These are phyloP conservation scores for Zaprionus obscuricornis DNA, from an alignment of 2,888 invertebrate species.

Conservation along the genomic window DNA sequence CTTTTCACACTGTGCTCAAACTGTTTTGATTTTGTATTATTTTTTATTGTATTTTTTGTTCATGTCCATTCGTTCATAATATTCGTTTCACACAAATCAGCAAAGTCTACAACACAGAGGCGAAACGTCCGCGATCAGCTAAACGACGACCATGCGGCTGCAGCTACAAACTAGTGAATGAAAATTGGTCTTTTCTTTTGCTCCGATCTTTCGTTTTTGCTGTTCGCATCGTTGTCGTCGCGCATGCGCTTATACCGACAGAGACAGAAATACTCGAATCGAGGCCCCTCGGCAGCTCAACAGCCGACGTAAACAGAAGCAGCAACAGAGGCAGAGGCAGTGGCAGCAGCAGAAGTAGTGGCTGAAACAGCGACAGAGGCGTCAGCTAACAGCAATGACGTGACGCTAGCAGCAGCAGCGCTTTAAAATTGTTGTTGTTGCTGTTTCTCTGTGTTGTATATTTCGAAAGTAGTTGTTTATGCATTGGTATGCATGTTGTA, in stretches of 20 bases:
- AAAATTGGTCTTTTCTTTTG: conserved; percentile 80
- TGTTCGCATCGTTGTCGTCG: conserved; percentile 21
- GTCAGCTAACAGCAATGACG: too few relatives aligned
- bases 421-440: conserved; percentile 18
- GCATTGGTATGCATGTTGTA: conserved; percentile 29
- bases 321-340: conserved; percentile 21
- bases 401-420: conserved; percentile 15
- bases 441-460: conserved; percentile 30
- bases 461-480: conserved; percentile 50
- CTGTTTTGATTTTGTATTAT: conserved; percentile 4
- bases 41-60: background rate
- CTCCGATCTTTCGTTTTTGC: conserved; percentile 69
- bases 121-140: conserved; percentile 38
- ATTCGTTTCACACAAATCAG: conserved; percentile 39
- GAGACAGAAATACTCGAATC: conserved; percentile 19
- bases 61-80: conserved; percentile 25
- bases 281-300: conserved; percentile 8
- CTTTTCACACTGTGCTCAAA: background rate
- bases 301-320: conserved; percentile 20
- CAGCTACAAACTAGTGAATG: conserved; percentile 80
- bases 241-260: conserved; percentile 35
- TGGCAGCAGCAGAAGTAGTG: conserved; percentile 13
- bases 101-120: conserved; percentile 5
- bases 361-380: conserved; percentile 12
- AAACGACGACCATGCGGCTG: conserved; percentile 67